Evolutionary conservation across 2,888 invertebrate genomes (phyloP).

Genomic region (Cataglyphis altisquamis): DNA sequence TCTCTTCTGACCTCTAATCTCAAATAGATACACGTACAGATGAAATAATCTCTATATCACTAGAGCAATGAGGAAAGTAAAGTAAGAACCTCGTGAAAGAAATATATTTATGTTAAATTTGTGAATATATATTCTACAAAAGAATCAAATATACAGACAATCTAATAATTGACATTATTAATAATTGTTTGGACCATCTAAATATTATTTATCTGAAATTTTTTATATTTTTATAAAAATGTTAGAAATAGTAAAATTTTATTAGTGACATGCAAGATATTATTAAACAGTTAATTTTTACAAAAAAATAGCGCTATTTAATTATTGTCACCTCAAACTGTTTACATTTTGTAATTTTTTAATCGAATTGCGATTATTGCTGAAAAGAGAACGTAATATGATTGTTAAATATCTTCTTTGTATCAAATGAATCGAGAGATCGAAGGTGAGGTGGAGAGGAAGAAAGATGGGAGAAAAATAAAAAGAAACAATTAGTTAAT

Average conservation of each 20-base stretch:
- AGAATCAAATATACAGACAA: conserved; percentile 28
- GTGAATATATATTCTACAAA: conserved; percentile 26
- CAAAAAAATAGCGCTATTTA: background rate
- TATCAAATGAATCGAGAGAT: conserved; percentile 34
- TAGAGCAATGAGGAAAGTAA: background rate
- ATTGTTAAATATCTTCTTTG: conserved; percentile 18
- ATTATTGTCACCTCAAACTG: background rate
- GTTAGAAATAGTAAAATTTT: conserved; percentile 18
- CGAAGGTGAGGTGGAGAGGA: conserved; percentile 33
- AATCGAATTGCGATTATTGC: background rate
- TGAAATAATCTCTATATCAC: background rate
- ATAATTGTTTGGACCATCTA: conserved; percentile 18
- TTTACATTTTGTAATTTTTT: conserved; percentile 20
- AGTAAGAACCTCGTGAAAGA: background rate
- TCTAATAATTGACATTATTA: conserved; percentile 17
- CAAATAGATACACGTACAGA: conserved; percentile 1
- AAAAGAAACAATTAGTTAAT: conserved; percentile 74
- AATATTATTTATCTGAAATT: conserved; percentile 28
- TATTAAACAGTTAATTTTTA: conserved; percentile 2
- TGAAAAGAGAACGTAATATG: background rate
- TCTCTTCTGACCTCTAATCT: conserved; percentile 40
- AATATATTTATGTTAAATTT: conserved; percentile 30
- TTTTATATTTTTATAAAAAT: conserved; percentile 33
- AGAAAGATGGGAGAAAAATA: conserved; percentile 47
- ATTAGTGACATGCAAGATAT: background rate